Percentiles rank a stretch among this genome's conserved stretches.
Conservation (phyloP, 2,888 invertebrate species). For the Peribatodes rhomboidaria region DNA sequence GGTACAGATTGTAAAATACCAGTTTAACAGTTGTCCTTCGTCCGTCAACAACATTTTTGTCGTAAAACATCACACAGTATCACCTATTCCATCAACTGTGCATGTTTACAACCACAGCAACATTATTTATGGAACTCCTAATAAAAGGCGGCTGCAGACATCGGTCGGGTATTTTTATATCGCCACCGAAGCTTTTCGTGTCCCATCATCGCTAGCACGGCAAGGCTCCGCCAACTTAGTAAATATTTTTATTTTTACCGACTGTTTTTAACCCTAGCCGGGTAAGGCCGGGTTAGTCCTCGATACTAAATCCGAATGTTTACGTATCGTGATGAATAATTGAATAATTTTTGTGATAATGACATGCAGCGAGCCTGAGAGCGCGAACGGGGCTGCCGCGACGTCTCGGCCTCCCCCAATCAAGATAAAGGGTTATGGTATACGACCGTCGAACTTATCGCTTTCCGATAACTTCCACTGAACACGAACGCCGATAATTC, state of each 20-base stretch:
- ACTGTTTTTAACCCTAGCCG: slow-evolving; percentile 31
- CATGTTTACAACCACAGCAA: slow-evolving; percentile 18
- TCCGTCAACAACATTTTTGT: not conserved
- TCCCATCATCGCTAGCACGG: slow-evolving; percentile 11
- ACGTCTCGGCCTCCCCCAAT: slow-evolving; percentile 74
- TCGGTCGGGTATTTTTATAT: slow-evolving; percentile 25
- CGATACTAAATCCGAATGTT: slow-evolving; percentile 36
- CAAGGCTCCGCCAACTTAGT: slow-evolving; percentile 1
- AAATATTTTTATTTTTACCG: slow-evolving; percentile 33
- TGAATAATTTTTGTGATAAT: slow-evolving; percentile 77
- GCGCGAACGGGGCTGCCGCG: slow-evolving; percentile 55
- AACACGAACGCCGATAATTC: slow-evolving; percentile 71
- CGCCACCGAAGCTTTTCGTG: slow-evolving; percentile 27
- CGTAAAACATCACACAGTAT: slow-evolving; percentile 9
- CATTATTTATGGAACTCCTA: slow-evolving; percentile 9
- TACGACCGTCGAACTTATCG: slow-evolving; percentile 66
- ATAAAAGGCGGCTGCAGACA: slow-evolving; percentile 25
- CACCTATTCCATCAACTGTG: slow-evolving; percentile 5
- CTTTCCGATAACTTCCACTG: slow-evolving; percentile 77
- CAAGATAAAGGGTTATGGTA: slow-evolving; percentile 79
- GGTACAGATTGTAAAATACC: not conserved
- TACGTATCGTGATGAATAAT: slow-evolving; percentile 66
- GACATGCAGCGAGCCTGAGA: slow-evolving; percentile 61
- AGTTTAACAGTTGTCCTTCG: not conserved
- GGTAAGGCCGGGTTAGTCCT: slow-evolving; percentile 19